These are phyloP conservation scores for Trichopria drosophilae DNA, from an alignment of 2,888 invertebrate genomes.

Conservation along the genomic window DNA sequence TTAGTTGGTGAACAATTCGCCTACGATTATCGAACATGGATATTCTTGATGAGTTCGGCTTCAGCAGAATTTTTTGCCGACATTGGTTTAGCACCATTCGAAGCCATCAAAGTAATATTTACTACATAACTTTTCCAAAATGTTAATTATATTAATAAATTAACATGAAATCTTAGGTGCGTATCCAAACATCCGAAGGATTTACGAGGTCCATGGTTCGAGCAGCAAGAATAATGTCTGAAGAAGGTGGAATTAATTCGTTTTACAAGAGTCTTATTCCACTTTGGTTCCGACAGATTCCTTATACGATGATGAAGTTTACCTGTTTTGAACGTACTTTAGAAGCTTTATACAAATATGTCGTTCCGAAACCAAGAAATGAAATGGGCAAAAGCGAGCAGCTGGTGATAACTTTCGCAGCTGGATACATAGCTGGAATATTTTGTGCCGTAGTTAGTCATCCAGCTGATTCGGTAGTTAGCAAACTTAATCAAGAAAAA, in stretches of 20 bases:
- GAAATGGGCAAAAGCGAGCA: conserved; percentile 92
- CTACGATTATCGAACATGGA: conserved; percentile 81
- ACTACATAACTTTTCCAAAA: no score
- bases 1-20: conserved; percentile 88
- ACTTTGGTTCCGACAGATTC: conserved; percentile 96
- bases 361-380: conserved; percentile 91
- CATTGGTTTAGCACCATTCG: conserved; percentile 94
- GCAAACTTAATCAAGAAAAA: conserved; percentile 92
- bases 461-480: conserved; percentile 95
- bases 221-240: conserved; percentile 87
- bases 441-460: conserved; percentile 99
- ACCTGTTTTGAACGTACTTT: conserved; percentile 97
- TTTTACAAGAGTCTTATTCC: conserved; percentile 97
- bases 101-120: conserved; percentile 89
- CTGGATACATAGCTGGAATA: conserved; percentile 96
- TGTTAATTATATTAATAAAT: no score
- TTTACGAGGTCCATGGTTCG: conserved; percentile 86
- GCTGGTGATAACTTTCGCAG: conserved; percentile 90
- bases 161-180: conserved; percentile 64
- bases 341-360: conserved; percentile 85
- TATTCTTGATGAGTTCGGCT: conserved; percentile 92
- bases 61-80: conserved; percentile 99
- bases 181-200: conserved; percentile 95
- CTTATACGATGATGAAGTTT: conserved; percentile 99
- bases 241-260: conserved; percentile 83